A percentile compares a stretch with the other conserved stretches of the same genome.
These are phyloP conservation scores for Leucosticte australis DNA, from an alignment of 2,113 vertebrate species.

Conservation along the genomic window DNA sequence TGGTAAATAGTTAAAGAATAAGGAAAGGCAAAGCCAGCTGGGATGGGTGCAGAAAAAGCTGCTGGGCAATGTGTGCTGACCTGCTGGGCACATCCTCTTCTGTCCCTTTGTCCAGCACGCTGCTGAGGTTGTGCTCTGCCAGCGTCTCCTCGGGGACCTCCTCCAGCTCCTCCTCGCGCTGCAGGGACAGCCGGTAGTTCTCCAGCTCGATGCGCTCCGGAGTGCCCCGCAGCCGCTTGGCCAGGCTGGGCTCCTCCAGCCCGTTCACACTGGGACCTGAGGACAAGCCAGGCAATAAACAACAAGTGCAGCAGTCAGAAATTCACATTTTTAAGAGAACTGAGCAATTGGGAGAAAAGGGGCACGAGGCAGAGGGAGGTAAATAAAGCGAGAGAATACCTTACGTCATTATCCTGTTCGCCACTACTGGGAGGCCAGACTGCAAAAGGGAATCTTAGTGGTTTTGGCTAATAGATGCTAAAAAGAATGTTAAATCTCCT, in stretches of 20 bases:
- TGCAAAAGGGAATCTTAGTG: neutral
- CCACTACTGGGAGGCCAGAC: neutral
- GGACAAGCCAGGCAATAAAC: neutral
- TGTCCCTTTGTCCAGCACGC: constrained; percentile 85
- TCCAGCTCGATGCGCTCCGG: constrained; percentile 96
- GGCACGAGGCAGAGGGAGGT: neutral
- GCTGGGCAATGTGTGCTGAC: constrained; percentile 52
- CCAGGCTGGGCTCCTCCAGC: constrained; percentile 86
- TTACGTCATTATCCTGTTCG: neutral
- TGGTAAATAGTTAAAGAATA: neutral
- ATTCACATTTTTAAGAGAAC: accelerated
- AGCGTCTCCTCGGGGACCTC: constrained; percentile 96
- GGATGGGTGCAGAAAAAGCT: neutral
- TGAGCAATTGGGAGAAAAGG: neutral
- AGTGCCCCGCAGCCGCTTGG: constrained; percentile 88
- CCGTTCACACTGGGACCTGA: constrained; percentile 83
- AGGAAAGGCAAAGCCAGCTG: neutral
- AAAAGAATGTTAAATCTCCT: neutral
- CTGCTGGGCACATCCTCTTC: constrained; percentile 89
- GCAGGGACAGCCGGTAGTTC: constrained; percentile 91
- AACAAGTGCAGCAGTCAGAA: neutral
- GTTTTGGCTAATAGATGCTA: neutral
- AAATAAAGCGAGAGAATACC: neutral
- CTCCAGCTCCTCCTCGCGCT: constrained; percentile 89
- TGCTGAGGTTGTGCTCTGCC: constrained; percentile 96